phyloP scores from a whole-genome alignment of 2,888 invertebrate genomes.

The Himalopsyche tibetana region DNA sequence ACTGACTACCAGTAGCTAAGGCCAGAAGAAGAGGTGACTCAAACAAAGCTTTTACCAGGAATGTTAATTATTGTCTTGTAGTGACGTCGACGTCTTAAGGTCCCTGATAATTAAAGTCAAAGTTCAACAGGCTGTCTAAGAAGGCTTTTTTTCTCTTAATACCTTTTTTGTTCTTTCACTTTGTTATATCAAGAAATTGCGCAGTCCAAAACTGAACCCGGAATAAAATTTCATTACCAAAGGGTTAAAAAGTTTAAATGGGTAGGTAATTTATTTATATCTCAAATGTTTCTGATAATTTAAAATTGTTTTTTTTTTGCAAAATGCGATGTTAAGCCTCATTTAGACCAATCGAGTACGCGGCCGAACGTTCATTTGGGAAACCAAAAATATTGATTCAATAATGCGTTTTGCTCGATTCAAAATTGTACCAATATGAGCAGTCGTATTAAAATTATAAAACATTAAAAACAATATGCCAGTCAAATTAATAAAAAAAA shows the following conservation, averaged over 20 bases:
- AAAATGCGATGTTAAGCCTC: background rate
- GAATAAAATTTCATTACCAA: constrained; percentile 1
- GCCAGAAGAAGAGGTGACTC: constrained; percentile 45
- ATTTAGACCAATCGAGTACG: no score
- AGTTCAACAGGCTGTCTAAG: constrained; percentile 1
- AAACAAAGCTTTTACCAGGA: constrained; percentile 52
- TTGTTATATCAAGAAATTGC: background rate
- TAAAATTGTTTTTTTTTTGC: background rate
- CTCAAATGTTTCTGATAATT: background rate
- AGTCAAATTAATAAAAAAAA: no score
- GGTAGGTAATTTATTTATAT: background rate
- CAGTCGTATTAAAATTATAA: no score
- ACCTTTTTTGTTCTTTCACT: background rate
- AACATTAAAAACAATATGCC: no score
- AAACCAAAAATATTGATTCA: no score
- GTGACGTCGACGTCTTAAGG: constrained; percentile 34
- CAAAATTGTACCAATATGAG: no score
- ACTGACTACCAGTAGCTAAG: constrained; percentile 17
- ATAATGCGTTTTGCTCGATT: no score
- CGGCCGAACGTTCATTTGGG: no score
- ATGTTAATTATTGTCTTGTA: constrained; percentile 52
- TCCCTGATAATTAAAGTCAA: constrained; percentile 6
- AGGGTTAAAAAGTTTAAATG: background rate
- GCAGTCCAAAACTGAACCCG: background rate
- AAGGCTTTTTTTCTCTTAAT: background rate